phyloP scores from a whole-genome alignment of 2,113 vertebrate genomes.

The Rhineura floridana region DNA sequence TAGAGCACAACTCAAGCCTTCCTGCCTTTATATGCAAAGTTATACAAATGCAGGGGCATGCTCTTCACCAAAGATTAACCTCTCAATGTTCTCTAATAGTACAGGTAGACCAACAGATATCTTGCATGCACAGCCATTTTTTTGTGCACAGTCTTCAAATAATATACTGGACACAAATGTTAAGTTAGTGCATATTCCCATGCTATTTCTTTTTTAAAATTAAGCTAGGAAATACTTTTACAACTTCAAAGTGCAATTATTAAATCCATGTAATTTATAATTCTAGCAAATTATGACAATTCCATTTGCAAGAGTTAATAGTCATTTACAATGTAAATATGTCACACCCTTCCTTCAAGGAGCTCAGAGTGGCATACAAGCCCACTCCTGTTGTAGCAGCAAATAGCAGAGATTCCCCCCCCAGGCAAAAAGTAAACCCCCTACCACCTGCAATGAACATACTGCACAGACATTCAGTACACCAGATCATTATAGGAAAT shows the following conservation, averaged over 20 bases:
- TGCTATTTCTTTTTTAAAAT: not conserved
- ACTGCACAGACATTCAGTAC: not conserved
- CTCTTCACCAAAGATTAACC: accelerated
- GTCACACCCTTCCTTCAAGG: not conserved
- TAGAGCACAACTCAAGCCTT: slow-evolving; percentile 10
- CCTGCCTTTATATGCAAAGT: not conserved
- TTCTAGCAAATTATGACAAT: not conserved
- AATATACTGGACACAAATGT: accelerated
- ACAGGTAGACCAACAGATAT: accelerated
- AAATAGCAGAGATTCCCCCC: not conserved
- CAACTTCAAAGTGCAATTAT: not conserved
- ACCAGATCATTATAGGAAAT: not conserved
- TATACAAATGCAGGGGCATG: accelerated
- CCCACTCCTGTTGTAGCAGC: not conserved
- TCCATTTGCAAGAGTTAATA: not conserved
- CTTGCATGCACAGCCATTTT: not conserved
- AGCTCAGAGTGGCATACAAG: no score
- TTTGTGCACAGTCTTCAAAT: accelerated
- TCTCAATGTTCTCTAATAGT: not conserved
- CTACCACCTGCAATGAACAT: not conserved
- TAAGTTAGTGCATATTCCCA: accelerated
- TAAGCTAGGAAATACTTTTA: not conserved
- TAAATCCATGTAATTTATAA: not conserved
- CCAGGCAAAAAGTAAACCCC: not conserved
- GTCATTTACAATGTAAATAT: not conserved